phyloP scores from a whole-genome alignment of 2,888 invertebrate species.

The Tenthredo notha region DNA sequence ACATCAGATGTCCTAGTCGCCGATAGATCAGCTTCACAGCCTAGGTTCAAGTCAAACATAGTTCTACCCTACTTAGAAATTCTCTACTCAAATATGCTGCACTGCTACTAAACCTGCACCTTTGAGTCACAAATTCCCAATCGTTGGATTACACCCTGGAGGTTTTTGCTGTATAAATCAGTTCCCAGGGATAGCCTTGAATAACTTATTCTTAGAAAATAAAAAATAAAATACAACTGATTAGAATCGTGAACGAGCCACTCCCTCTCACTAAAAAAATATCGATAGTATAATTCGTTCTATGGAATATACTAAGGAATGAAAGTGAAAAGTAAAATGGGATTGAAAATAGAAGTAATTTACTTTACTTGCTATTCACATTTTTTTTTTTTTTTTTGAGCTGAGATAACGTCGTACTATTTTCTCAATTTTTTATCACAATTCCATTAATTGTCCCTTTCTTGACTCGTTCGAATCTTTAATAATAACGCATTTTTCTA shows the following conservation, averaged over 20 bases:
- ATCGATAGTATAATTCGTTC: neutral
- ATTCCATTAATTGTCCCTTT: neutral
- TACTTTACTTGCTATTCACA: neutral
- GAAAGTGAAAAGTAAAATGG: neutral
- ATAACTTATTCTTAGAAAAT: neutral
- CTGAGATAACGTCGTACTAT: neutral
- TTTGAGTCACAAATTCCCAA: neutral
- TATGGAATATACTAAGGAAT: neutral
- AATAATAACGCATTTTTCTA: neutral
- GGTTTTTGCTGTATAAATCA: neutral
- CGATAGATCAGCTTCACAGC: neutral
- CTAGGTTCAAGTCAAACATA: conserved; percentile 18
- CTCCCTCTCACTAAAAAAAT: neutral
- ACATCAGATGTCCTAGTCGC: neutral
- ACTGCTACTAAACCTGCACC: neutral
- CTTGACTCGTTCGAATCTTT: neutral
- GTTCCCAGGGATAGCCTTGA: neutral
- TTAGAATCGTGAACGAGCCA: neutral
- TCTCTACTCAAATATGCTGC: conserved; percentile 68
- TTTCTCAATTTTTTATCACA: neutral
- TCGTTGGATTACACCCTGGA: neutral
- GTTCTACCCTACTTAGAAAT: conserved; percentile 68
- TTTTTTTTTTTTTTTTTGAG: neutral
- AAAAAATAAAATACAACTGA: neutral
- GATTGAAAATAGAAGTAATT: neutral